Base-by-base conservation (phyloP, 1,140 invertebrate species). In the Belonocnema kinseyi region DNA sequence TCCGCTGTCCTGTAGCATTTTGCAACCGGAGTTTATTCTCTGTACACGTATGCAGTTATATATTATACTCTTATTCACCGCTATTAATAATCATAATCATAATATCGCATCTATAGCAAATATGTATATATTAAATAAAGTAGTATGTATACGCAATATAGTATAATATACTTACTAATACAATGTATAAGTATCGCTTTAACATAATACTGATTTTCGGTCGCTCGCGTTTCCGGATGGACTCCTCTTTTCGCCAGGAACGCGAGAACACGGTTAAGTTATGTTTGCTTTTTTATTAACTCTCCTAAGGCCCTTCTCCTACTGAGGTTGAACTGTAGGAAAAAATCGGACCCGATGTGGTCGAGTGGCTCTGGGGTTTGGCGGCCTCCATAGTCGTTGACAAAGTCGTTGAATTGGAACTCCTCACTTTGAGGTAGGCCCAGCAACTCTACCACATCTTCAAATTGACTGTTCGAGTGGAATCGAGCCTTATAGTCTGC, bases 181-280 rank as follows among this genome's bases (percentile, higher is more conserved):
- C 83, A 86, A 88, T 87, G 81, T 89, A 84, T 84, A 87, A 89
- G 82, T 87, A 89, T 87, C 83, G 83, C 77, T 87, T 86, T 71
- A 86, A 89, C 79, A 80, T 91, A 90, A 91, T 90, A 91, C 88
- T 90, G 89, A 91, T 90, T 86, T 84, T 78, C 84, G 85, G 61
- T 66, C 40, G 13, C 26, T 66, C 26, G 26, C 17, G 17, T n/a
- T 40, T 66, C 61, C 61, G 61, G 26, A 66, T 66, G 33, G 26
- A 1, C 40, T 54, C 3, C 16, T 17, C 52, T n/a, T 17, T 54
- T 14, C 16, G n/a, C 5, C 61, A 76, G 61, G 61, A n/a, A 66
- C 17, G 13, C 61, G 33, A 66, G 26, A 66, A 66, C 61, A 40
- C 61, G 76, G 76, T 83, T 86, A 79, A 21, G 8, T 61, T 53